phyloP scores from a whole-genome alignment of 2,113 vertebrate species.

The Sturnira hondurensis region DNA sequence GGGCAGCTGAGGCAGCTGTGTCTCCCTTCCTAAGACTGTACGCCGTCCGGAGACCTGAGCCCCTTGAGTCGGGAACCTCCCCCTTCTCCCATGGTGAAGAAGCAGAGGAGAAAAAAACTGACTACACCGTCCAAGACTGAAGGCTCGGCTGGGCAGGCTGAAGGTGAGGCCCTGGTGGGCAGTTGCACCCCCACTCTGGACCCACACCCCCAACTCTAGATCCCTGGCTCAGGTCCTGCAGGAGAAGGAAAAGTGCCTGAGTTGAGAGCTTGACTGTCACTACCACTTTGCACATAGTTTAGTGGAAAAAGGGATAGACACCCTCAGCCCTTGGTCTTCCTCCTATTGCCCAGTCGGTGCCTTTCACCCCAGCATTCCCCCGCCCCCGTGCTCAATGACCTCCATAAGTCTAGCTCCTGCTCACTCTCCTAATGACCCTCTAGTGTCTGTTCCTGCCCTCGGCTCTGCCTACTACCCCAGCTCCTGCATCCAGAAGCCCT shows the following conservation, averaged over 20 bases:
- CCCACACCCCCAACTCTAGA: neutral
- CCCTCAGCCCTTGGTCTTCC: neutral
- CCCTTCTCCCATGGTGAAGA: constrained; percentile 94
- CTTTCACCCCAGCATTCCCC: neutral
- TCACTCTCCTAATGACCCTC: neutral
- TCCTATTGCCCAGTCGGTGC: neutral
- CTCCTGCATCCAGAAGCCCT: neutral
- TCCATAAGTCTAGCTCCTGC: neutral
- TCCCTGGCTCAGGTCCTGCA: constrained; percentile 19
- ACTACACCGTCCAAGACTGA: constrained; percentile 93
- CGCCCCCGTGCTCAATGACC: neutral
- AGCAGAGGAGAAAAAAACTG: constrained; percentile 94
- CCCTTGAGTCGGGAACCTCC: constrained; percentile 82
- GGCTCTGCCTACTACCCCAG: neutral
- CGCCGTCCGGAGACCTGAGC: constrained; percentile 78
- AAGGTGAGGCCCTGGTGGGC: constrained; percentile 84
- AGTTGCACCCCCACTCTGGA: neutral
- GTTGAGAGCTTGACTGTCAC: neutral
- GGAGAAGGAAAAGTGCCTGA: constrained; percentile 31
- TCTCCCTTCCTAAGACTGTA: constrained; percentile 71
- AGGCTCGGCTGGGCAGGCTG: constrained; percentile 89
- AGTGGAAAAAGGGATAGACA: neutral
- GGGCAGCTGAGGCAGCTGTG: constrained; percentile 42
- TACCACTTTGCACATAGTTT: neutral
- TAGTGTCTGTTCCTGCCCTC: neutral